phyloP scores from a whole-genome alignment of 2,888 invertebrate genomes.

The Linnaemya vulpina region DNA sequence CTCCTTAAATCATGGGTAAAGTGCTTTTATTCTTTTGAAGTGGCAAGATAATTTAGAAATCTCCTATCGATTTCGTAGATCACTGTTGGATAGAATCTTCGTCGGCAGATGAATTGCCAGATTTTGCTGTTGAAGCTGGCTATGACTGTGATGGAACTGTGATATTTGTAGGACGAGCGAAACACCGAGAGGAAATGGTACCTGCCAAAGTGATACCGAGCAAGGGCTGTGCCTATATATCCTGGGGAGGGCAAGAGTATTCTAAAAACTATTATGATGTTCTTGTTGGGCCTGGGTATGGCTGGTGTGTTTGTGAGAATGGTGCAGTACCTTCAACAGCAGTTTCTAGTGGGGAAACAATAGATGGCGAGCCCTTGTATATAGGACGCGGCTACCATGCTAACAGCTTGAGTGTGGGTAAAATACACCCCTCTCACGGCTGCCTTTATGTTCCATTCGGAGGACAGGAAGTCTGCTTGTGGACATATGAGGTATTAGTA shows the following conservation, averaged over 20 bases:
- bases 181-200: conserved; percentile 84
- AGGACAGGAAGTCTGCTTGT: conserved; percentile 79
- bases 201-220: conserved; percentile 85
- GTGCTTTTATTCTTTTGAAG: neutral
- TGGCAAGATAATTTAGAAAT: neutral
- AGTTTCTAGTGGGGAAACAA: conserved; percentile 77
- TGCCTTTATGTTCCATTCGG: conserved; percentile 82
- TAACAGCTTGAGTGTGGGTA: conserved; percentile 84
- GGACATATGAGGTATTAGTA: conserved; percentile 79
- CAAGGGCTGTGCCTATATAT: conserved; percentile 73
- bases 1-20: conserved; percentile 40
- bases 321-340: conserved; percentile 78
- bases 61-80: conserved; percentile 73
- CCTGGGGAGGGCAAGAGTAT: conserved; percentile 83
- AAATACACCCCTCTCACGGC: conserved; percentile 83
- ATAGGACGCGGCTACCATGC: conserved; percentile 84
- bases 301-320: conserved; percentile 82
- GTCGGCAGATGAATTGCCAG: conserved; percentile 78
- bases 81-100: conserved; percentile 80
- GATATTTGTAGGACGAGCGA: conserved; percentile 80
- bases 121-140: conserved; percentile 76
- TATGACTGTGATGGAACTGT: conserved; percentile 75
- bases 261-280: conserved; percentile 80
- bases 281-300: conserved; percentile 83
- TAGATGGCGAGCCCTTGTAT: conserved; percentile 83